Conservation (phyloP, 2,888 invertebrate species). For the Chrysolina oricalcia region DNA sequence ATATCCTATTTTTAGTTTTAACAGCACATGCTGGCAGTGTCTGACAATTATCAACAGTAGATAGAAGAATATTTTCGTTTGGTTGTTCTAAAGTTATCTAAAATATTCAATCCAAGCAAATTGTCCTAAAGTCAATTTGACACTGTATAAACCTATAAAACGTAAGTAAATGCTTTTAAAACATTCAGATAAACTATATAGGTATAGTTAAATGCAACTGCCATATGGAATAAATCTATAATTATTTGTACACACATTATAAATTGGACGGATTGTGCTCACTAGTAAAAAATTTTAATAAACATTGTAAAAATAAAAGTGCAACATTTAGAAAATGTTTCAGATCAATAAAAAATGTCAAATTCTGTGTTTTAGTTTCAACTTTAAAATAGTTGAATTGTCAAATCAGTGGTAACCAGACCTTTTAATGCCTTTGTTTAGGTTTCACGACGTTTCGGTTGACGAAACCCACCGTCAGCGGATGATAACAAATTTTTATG, state of each 20-base stretch:
- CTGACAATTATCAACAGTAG: not conserved
- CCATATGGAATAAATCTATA: not conserved
- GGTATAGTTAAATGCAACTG: not conserved
- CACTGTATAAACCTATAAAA: no score
- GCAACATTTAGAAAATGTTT: constrained; percentile 6
- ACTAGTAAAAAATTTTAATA: not conserved
- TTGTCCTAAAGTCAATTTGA: no score
- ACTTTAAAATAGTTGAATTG: no score
- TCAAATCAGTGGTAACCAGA: no score
- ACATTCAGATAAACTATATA: not conserved
- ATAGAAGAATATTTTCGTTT: not conserved
- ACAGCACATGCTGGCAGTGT: constrained; percentile 6
- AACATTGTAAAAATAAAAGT: not conserved
- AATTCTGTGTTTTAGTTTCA: not conserved
- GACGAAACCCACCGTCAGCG: no score
- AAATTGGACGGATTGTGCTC: constrained; percentile 8
- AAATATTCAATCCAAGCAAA: not conserved
- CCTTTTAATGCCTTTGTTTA: no score
- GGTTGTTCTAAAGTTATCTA: not conserved
- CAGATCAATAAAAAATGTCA: not conserved
- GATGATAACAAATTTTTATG: no score
- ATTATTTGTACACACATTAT: not conserved
- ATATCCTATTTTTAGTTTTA: not conserved
- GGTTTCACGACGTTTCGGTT: no score
- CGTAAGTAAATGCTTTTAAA: not conserved